Conservation (phyloP, 2,888 invertebrate species). For the Drosophila picticornis region DNA sequence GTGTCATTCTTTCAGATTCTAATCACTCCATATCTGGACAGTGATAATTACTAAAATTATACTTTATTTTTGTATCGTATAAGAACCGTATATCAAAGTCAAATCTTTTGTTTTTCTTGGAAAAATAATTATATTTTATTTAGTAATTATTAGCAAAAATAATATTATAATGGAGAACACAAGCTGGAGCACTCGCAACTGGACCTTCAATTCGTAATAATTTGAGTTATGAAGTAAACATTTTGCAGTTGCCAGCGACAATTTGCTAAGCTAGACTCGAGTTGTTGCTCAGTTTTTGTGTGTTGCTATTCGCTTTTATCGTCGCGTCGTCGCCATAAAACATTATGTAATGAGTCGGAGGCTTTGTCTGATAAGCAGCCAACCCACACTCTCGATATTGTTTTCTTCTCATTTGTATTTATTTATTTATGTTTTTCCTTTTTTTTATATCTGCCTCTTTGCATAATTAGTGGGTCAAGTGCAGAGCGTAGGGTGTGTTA, state of each 20-base stretch:
- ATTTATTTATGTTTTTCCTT: not conserved
- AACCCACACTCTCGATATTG: conserved; percentile 7
- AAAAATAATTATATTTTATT: not conserved
- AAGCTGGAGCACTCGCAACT: not conserved
- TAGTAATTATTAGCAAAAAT: not conserved
- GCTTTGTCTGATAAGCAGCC: conserved; percentile 39
- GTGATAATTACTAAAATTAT: not conserved
- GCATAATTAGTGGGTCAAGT: conserved; percentile 75
- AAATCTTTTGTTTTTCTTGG: not conserved
- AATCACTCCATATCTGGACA: not conserved
- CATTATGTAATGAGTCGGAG: conserved; percentile 60
- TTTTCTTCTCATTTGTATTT: not conserved
- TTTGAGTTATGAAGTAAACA: conserved; percentile 4
- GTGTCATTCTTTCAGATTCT: not conserved
- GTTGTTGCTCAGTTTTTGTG: conserved; percentile 9
- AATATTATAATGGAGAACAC: not conserved
- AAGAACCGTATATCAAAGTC: not conserved
- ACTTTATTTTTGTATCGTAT: not conserved
- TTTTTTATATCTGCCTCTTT: not conserved
- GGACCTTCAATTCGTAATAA: not conserved
- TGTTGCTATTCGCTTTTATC: conserved; percentile 54
- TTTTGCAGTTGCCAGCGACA: conserved; percentile 27
- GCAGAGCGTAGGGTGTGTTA: conserved; percentile 18
- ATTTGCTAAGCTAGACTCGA: conserved; percentile 20
- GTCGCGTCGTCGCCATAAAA: conserved; percentile 66